Evolutionary conservation across 2,113 vertebrate genomes (phyloP), one percentile per base, ranked within the genome.

Genomic region (Pleuronectes platessa): DNA sequence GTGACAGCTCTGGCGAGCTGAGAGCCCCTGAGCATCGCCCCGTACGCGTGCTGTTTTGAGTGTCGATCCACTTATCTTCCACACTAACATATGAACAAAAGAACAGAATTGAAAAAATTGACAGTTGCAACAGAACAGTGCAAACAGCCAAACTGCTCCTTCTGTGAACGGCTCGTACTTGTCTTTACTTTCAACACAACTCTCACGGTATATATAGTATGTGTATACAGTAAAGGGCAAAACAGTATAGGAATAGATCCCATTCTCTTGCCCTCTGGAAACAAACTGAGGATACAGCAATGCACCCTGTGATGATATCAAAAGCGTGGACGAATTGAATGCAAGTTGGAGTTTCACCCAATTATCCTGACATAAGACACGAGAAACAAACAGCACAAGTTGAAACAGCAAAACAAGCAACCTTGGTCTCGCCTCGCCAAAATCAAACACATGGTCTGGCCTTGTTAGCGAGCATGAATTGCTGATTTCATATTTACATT

Each of bases 401-500:
- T 76, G 37, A 83, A 61, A 37, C 51, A 37, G 49, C n/a, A 74
- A 24, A 78, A 66, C 0, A 47, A 59, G 23, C 74, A 67, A 61
- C 17, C 60, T 12, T 45, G 59, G 58, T 74, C 21, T 74, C 0
- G 20, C 27, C 55, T 47, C 37, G 21, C 78, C 61, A 83, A 80
- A 81, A 92, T 84, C 54, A 88, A 76, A 76, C 77, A 82, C 60
- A 24, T 24, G 61, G 49, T 71, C 55, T 68, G 73, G 71, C 79
- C 85, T 90, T 90, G 88, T 91, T 88, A 90, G 77, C 26, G 24
- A 62, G 71, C 81, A 83, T 74, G 89, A 90, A 90, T 89, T 90
- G 81, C 83, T 67, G 90, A 91, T 91, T 54, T 74, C 74, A 70
- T 85, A 85, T 88, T 92, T 89, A 88, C 82, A 90, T 89, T 88